Percentiles rank a stretch among this genome's conserved stretches.
phyloP scores from a whole-genome alignment of 2,888 invertebrate species.

The Adineta ricciae region DNA sequence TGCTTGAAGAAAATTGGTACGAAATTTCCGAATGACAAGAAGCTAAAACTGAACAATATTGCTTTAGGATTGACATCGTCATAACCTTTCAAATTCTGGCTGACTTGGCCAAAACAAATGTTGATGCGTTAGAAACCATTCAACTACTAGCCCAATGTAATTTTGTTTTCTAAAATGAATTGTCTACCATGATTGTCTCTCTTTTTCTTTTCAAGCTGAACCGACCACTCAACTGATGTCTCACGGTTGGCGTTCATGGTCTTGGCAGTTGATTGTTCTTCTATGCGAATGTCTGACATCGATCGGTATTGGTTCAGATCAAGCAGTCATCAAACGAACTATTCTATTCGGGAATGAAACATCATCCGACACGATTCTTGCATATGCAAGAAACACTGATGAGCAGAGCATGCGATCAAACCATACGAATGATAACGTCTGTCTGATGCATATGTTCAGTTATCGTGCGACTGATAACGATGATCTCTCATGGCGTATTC shows the following conservation, averaged over 20 bases:
- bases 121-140: not conserved
- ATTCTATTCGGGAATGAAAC: not conserved
- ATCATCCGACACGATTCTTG: not conserved
- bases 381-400: not conserved
- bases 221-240: not conserved
- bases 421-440: not conserved
- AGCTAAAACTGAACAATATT: not conserved
- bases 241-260: not conserved
- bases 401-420: no score
- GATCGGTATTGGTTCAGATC: not conserved
- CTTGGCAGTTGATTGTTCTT: not conserved
- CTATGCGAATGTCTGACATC: not conserved
- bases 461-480: not conserved
- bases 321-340: not conserved
- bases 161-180: not conserved
- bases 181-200: not conserved
- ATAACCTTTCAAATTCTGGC: constrained; percentile 5
- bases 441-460: not conserved
- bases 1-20: not conserved
- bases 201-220: not conserved
- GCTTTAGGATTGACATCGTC: not conserved
- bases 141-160: constrained; percentile 14
- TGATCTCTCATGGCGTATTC: constrained; percentile 4
- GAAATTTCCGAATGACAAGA: not conserved
- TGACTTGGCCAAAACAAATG: constrained; percentile 1